Conservation (phyloP, 2,888 invertebrate species). For the Latheticus oryzae region DNA sequence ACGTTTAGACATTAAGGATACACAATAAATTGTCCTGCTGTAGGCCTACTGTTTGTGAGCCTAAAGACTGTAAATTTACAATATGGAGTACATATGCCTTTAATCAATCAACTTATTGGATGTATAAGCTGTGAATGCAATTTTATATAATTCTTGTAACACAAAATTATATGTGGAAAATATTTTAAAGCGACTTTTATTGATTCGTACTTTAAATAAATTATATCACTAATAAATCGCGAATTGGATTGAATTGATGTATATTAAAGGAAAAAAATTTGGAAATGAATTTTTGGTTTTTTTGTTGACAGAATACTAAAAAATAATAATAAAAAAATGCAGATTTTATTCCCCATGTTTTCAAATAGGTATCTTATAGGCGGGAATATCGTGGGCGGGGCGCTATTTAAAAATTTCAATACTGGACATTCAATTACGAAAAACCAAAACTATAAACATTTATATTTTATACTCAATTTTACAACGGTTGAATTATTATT, state of each 20-base stretch:
- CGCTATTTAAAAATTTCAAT: slow-evolving; percentile 4
- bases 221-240: too few species aligned
- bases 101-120: slow-evolving; percentile 46
- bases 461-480: slow-evolving; percentile 4
- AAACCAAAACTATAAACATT: background rate
- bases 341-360: too few species aligned
- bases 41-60: slow-evolving; percentile 46
- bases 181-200: slow-evolving; percentile 37
- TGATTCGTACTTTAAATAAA: too few species aligned
- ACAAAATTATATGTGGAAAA: slow-evolving; percentile 44
- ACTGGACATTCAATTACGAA: background rate
- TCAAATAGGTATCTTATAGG: too few species aligned
- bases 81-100: slow-evolving; percentile 50
- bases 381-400: background rate
- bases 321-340: too few species aligned
- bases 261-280: slow-evolving; percentile 1
- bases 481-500: slow-evolving; percentile 11
- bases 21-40: slow-evolving; percentile 44
- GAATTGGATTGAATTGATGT: slow-evolving; percentile 17
- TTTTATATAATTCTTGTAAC: slow-evolving; percentile 48
- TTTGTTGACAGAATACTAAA: too few species aligned
- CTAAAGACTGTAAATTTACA: slow-evolving; percentile 50
- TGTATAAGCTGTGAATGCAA: slow-evolving; percentile 47
- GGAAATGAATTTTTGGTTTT: too few species aligned
- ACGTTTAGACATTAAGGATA: slow-evolving; percentile 30